Evolutionary conservation across 2,888 invertebrate genomes (phyloP), one percentile per base, ranked within the genome.

Genomic region (Megamerina dolium): DNA sequence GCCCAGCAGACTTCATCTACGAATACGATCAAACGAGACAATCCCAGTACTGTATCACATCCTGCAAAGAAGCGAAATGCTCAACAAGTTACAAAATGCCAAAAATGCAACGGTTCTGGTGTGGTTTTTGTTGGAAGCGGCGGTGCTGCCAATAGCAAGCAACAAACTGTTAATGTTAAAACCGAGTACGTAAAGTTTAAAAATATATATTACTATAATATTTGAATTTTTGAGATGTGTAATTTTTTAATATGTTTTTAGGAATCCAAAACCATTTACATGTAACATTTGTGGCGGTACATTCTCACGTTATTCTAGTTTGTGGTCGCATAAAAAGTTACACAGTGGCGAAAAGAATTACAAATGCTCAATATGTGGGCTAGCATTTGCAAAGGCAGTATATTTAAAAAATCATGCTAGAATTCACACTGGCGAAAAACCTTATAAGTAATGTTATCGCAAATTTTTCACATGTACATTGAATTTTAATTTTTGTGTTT

Each of bases 341-440:
- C 89, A 90, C 69, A 85, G 87, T 12, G 88, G 80, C 10, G 71
- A 72, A 54, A 90, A 90, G 70, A 89, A 89, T 62, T 89, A 88
- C 71, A 89, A 89, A 72, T 90, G 89, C 71, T 84, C 85, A 53
- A 86, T 88, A 48, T 90, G 89, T 70, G 88, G 89, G 13, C 76
- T 89, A 63, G 87, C 88, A 27, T 90, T 90, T 67, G 89, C 89
- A 43, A 89, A 89, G 70, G 88, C 88, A 43, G 89, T 89, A n/a
- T 89, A 89, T 73, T 74, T 90, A 53, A 89, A 90, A 68, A 90
- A 90, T 65, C 89, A 90, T 68, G 86, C 87, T 37, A 78, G 89
- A 55, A 89, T 90, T 59, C 89, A 90, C 57, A 89, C 88, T 1
- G 89, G 89, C 36, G 80, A 80, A 61, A 89, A 89, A 64, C 89